Percentiles rank a stretch among this genome's conserved stretches.
phyloP scores from a whole-genome alignment of 2,888 invertebrate genomes.

The Pelosia muscerda region DNA sequence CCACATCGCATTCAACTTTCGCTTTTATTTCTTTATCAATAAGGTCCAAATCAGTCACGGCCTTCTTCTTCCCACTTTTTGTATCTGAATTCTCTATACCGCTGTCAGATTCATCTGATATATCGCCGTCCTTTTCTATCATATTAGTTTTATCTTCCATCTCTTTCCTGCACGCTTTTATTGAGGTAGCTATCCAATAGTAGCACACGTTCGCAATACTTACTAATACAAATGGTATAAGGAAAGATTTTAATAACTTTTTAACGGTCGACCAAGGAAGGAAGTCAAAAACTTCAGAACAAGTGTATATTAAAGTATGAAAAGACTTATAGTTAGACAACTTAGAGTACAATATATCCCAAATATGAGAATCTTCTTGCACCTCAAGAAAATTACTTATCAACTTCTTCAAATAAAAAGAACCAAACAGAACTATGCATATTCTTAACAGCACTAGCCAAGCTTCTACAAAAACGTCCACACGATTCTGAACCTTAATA shows the following conservation, averaged over 20 bases:
- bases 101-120: slow-evolving; percentile 83
- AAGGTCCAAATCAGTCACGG: slow-evolving; percentile 56
- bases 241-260: slow-evolving; percentile 83
- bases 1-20: slow-evolving; percentile 54
- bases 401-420: slow-evolving; percentile 76
- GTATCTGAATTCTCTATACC: slow-evolving; percentile 84
- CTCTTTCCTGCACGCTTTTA: slow-evolving; percentile 44
- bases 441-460: slow-evolving; percentile 68
- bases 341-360: slow-evolving; percentile 90
- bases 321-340: slow-evolving; percentile 90
- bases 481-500: slow-evolving; percentile 66
- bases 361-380: slow-evolving; percentile 89
- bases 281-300: slow-evolving; percentile 92
- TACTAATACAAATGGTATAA: slow-evolving; percentile 87
- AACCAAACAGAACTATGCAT: slow-evolving; percentile 50
- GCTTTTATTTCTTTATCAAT: slow-evolving; percentile 54
- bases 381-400: slow-evolving; percentile 70
- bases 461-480: slow-evolving; percentile 65
- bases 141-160: slow-evolving; percentile 43
- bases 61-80: slow-evolving; percentile 60
- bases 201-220: slow-evolving; percentile 71
- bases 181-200: slow-evolving; percentile 66
- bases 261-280: slow-evolving; percentile 85
- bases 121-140: slow-evolving; percentile 51
- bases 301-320: slow-evolving; percentile 92